Evolutionary conservation across 2,797 vertebrate genomes (phyloP), one percentile per base, ranked within the genome.

Genomic region (Eulemur rubriventer): DNA sequence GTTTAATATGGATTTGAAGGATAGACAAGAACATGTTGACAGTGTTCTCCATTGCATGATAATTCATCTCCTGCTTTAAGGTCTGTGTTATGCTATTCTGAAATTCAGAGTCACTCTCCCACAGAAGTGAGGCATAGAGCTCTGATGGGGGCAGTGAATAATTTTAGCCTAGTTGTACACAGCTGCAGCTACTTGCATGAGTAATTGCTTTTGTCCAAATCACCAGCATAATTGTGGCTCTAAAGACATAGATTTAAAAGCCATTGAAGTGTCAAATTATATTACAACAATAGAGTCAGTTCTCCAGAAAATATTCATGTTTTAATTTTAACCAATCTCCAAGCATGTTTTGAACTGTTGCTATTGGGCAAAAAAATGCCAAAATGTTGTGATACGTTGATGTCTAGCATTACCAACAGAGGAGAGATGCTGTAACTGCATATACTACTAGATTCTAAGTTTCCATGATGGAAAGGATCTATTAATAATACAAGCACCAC

Each of bases 181-280:
- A 98, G 96, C 97, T 98, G 97, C 93, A 78, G 86, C 91, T 73
- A 50, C 93, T 96, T 95, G 85, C 93, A 87, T 93, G 96, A 75
- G 55, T 97, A 97, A 97, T 97, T 97, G 94, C 91, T 95, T 96
- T 97, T 97, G 86, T 89, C 95, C 91, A 95, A 97, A 97, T 97
- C 95, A 78, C 94, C 95, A 96, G 84, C 91, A 94, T 97, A 96
- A 97, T 89, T 97, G 96, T 98, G 97, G 75, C 82, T 97, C 97
- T 96, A 87, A 96, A 97, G 96, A 96, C 94, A 96, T 79, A 96
- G 78, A 94, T 87, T 97, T 98, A 97, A 97, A 97, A 97, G 94
- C 75, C 86, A 97, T 0, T 97, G 86, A 96, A 94, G 96, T 97
- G 89, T 97, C 97, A 97, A 97, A 97, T 96, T 96, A 97, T 91